These are phyloP conservation scores for Cordilura impudica DNA, from an alignment of 2,888 invertebrate species.

Conservation along the genomic window DNA sequence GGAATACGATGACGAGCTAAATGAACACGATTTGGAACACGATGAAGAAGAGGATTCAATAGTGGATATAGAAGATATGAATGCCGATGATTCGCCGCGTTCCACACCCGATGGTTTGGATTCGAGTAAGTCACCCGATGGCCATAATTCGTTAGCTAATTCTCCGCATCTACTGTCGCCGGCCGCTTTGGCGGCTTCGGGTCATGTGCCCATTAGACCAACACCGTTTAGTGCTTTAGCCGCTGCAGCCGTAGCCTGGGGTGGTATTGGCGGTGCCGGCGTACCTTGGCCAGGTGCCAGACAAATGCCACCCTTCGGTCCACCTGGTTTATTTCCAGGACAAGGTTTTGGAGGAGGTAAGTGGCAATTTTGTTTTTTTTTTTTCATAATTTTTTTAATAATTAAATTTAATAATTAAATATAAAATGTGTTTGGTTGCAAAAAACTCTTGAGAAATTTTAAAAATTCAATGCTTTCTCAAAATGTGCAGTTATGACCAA, in stretches of 20 bases:
- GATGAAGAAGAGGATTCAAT: slow-evolving; percentile 81
- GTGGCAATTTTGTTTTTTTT: slow-evolving; percentile 64
- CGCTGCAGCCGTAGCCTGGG: slow-evolving; percentile 85
- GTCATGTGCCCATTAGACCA: slow-evolving; percentile 84
- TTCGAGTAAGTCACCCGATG: slow-evolving; percentile 75
- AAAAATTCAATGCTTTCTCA: no score
- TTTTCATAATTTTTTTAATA: not conserved
- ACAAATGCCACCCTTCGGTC: slow-evolving; percentile 81
- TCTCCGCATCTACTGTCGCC: slow-evolving; percentile 73
- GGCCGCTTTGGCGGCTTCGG: slow-evolving; percentile 76
- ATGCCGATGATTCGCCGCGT: slow-evolving; percentile 79
- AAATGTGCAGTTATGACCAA: no score
- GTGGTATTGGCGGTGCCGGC: slow-evolving; percentile 81
- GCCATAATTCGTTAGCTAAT: slow-evolving; percentile 67
- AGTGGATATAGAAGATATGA: slow-evolving; percentile 89
- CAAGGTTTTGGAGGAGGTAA: slow-evolving; percentile 81
- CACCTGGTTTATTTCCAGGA: slow-evolving; percentile 84
- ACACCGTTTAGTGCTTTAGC: slow-evolving; percentile 87
- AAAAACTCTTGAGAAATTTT: no score
- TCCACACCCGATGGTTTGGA: slow-evolving; percentile 77
- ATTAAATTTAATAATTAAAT: no score
- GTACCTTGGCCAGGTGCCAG: slow-evolving; percentile 81
- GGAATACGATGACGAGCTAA: slow-evolving; percentile 75
- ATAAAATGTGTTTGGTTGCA: no score
- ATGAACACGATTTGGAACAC: slow-evolving; percentile 71